Conservation (phyloP, 2,797 vertebrate species). For the Prionace glauca region DNA sequence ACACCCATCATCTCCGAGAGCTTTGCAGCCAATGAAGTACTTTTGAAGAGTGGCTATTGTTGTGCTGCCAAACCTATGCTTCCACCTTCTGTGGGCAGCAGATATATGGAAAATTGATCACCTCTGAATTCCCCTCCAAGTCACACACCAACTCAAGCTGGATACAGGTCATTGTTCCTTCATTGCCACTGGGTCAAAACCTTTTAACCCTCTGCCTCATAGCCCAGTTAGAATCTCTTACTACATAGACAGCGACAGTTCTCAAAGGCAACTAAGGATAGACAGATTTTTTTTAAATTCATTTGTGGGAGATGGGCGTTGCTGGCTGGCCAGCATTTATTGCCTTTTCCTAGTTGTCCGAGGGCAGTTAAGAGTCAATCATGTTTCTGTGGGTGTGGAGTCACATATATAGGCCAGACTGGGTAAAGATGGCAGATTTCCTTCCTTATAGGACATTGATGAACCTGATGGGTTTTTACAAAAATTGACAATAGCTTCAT, state of each 20-base stretch:
- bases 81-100: background rate
- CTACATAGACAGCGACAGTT: background rate
- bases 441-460: too few relatives aligned
- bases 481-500: too few relatives aligned
- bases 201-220: background rate
- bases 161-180: background rate
- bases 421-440: too few relatives aligned
- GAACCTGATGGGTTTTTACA: too few relatives aligned
- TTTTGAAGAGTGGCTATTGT: background rate
- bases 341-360: too few relatives aligned
- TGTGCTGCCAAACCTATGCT: background rate
- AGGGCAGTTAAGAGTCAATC: too few relatives aligned
- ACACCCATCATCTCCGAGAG: background rate
- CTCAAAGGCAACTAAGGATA: background rate
- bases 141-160: background rate
- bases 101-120: background rate
- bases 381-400: too few relatives aligned
- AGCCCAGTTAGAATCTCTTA: background rate
- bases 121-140: background rate
- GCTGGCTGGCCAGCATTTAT: too few relatives aligned
- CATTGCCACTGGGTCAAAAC: background rate
- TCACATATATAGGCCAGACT: too few relatives aligned
- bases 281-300: too few relatives aligned
- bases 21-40: background rate
- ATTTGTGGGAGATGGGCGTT: too few relatives aligned